phyloP scores from a whole-genome alignment of 2,113 vertebrate species.

The Urocolius indicus region DNA sequence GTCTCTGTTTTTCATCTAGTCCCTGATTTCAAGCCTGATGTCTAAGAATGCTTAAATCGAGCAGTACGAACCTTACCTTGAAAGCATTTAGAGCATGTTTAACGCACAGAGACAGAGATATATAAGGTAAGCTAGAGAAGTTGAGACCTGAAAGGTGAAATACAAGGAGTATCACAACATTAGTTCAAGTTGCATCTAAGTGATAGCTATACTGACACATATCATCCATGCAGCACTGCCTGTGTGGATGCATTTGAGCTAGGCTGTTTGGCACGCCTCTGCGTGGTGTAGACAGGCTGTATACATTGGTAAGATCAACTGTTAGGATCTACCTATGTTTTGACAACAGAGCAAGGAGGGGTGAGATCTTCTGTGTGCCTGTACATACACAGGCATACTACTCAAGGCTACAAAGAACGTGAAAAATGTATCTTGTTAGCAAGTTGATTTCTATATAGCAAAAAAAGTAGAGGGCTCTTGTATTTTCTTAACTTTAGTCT shows the following conservation, averaged over 20 bases:
- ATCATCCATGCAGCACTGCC: background rate
- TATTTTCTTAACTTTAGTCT: background rate
- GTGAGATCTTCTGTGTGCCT: background rate
- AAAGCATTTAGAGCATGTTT: background rate
- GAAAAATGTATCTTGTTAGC: background rate
- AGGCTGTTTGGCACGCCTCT: background rate
- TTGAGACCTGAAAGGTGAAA: background rate
- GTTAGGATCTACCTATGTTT: background rate
- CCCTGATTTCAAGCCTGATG: background rate
- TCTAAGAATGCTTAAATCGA: background rate
- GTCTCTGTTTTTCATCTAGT: background rate
- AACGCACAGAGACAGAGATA: background rate
- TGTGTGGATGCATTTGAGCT: background rate
- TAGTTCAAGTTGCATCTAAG: background rate
- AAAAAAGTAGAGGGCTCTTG: background rate
- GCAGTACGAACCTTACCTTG: background rate
- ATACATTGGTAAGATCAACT: background rate
- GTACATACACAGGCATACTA: background rate
- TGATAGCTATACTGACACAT: rapidly evolving
- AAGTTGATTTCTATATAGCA: background rate
- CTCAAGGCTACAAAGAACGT: background rate
- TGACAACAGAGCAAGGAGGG: background rate
- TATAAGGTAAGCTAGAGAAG: background rate
- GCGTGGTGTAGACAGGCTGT: background rate
- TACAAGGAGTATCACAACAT: background rate